Percentiles rank a stretch among this genome's conserved stretches.
Evolutionary conservation across 2,888 invertebrate genomes (phyloP).

Genomic region (Tenthredo notha): DNA sequence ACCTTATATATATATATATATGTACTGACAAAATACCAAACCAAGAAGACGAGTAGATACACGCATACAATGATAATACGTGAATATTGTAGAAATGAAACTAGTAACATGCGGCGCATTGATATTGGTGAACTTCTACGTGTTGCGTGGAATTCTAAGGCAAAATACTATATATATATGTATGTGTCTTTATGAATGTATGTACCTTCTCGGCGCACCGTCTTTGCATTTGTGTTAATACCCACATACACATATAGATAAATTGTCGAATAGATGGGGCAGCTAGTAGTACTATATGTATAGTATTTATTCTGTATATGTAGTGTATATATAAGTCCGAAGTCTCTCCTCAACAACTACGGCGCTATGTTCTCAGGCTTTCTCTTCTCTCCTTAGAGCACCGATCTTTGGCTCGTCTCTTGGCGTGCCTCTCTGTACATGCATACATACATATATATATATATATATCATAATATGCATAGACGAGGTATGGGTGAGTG

Average conservation of each 20-base stretch:
- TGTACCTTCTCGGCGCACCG: not conserved
- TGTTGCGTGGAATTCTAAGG: constrained; percentile 23
- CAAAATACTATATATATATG: constrained; percentile 43
- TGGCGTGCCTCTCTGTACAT: not conserved
- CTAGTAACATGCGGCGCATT: not conserved
- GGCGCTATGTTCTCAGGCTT: constrained; percentile 77
- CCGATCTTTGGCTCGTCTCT: constrained; percentile 63
- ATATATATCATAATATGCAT: no score
- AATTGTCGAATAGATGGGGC: constrained; percentile 9
- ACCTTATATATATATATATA: not conserved
- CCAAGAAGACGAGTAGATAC: not conserved
- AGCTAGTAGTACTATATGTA: not conserved
- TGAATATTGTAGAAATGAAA: constrained; percentile 15
- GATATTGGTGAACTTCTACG: not conserved
- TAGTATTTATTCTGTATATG: constrained; percentile 35
- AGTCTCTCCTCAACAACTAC: constrained; percentile 50
- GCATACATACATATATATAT: not conserved
- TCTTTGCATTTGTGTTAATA: not conserved
- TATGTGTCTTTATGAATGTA: constrained; percentile 44
- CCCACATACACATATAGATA: constrained; percentile 29
- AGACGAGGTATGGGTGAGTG: not conserved
- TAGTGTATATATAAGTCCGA: constrained; percentile 51
- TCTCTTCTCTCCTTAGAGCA: constrained; percentile 77
- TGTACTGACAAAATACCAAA: not conserved
- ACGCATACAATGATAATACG: not conserved